These are phyloP conservation scores for Ischnura elegans DNA, from an alignment of 2,888 invertebrate genomes.

Conservation along the genomic window DNA sequence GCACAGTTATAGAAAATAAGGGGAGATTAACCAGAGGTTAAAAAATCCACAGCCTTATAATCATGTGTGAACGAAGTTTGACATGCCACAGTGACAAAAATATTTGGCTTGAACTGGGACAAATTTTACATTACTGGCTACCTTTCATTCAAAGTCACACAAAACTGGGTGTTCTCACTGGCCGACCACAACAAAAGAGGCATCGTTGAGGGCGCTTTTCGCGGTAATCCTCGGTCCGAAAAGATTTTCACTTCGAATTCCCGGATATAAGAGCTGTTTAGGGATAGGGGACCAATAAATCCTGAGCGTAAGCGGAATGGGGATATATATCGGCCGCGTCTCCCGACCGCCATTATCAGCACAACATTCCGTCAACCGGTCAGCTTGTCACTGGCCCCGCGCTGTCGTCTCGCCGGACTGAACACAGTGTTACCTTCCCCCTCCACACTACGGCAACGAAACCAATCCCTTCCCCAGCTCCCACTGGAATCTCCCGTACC, in stretches of 20 bases:
- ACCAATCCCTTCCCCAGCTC: not conserved
- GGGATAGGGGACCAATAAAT: not conserved
- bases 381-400: conserved; percentile 15
- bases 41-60: no score
- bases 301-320: not conserved
- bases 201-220: not conserved
- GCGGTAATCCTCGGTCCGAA: not conserved
- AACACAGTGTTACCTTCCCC: not conserved
- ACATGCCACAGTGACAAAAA: no score
- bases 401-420: conserved; percentile 12
- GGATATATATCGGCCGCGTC: not conserved
- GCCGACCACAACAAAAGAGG: not conserved
- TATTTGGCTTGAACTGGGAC: no score
- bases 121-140: no score
- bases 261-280: not conserved
- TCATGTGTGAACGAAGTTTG: no score
- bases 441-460: not conserved
- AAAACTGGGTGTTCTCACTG: not conserved
- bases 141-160: no score
- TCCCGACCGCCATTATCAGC: not conserved
- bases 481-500: not conserved
- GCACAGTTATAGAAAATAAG: no score
- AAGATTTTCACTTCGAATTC: not conserved
- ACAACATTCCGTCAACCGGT: not conserved
- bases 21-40: no score